Percentiles rank a stretch among this genome's conserved stretches.
Conservation (phyloP, 2,113 vertebrate genomes). For the Gallinago paraguaiae region DNA sequence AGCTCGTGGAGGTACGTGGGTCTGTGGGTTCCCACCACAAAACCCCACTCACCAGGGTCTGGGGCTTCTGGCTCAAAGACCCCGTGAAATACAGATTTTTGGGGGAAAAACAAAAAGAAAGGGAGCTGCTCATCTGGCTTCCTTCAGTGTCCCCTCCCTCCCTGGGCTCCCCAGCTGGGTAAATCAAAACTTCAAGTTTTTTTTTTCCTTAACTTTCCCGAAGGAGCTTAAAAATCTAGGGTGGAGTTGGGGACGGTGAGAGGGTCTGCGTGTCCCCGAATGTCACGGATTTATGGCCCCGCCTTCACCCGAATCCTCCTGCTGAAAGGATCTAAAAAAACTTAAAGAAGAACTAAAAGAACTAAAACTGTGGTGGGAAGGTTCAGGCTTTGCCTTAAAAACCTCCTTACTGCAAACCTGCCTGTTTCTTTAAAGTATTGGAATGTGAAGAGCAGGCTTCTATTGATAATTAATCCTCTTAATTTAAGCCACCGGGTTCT, state of each 20-base stretch:
- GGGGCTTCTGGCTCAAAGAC: not conserved
- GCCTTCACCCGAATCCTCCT: not conserved
- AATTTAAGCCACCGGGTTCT: not conserved
- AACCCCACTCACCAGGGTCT: not conserved
- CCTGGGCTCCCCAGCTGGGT: not conserved
- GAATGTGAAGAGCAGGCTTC: not conserved
- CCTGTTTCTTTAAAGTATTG: not conserved
- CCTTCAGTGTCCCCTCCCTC: not conserved
- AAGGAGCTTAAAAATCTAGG: not conserved
- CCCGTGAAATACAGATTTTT: slow-evolving; percentile 1
- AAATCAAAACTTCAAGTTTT: not conserved
- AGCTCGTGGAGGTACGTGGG: slow-evolving; percentile 83
- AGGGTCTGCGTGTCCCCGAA: not conserved
- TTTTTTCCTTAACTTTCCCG: not conserved
- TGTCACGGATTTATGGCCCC: not conserved
- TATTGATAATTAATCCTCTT: not conserved
- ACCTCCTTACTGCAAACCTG: not conserved
- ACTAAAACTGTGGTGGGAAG: not conserved
- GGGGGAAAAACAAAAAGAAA: slow-evolving; percentile 23
- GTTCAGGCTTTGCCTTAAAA: not conserved
- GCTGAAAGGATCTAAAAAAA: not conserved
- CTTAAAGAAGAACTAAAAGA: not conserved
- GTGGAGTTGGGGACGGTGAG: not conserved
- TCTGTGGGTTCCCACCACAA: slow-evolving; percentile 42
- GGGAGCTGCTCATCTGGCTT: slow-evolving; percentile 17